Percentiles rank a stretch among this genome's conserved stretches.
These are phyloP conservation scores for Xyrauchen texanus DNA, from an alignment of 2,113 vertebrate genomes.

Conservation along the genomic window DNA sequence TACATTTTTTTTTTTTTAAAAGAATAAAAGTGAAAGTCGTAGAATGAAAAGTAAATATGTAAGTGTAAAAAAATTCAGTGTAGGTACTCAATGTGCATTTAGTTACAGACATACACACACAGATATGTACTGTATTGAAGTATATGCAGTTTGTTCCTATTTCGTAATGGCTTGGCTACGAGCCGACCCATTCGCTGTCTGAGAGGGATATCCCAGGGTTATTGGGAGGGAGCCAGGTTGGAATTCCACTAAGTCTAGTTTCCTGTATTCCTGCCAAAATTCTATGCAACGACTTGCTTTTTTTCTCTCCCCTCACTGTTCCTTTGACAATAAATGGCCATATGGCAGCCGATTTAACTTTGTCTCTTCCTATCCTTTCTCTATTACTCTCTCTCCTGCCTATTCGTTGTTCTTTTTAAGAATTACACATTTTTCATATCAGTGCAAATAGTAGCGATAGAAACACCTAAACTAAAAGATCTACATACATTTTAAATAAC, in stretches of 20 bases:
- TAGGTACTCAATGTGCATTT: background rate
- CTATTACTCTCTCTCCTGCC: too few relatives aligned
- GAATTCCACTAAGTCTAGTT: constrained; percentile 63
- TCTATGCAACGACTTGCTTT: constrained; percentile 35
- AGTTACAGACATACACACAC: constrained; percentile 19
- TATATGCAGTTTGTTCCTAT: constrained; percentile 54
- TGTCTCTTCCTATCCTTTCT: constrained; percentile 3
- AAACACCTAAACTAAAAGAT: too few relatives aligned
- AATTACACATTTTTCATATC: background rate
- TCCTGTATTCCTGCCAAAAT: constrained; percentile 61
- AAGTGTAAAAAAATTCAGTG: background rate
- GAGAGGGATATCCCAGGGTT: constrained; percentile 67
- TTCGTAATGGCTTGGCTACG: constrained; percentile 63
- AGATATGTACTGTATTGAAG: constrained; percentile 18
- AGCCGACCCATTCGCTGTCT: constrained; percentile 57
- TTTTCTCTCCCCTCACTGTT: background rate
- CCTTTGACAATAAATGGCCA: constrained; percentile 33
- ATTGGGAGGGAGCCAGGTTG: constrained; percentile 65
- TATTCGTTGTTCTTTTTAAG: background rate
- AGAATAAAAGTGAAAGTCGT: background rate
- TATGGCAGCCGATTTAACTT: background rate
- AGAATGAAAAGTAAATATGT: constrained; percentile 7
- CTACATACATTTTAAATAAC: too few relatives aligned
- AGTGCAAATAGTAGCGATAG: too few relatives aligned
- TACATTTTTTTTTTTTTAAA: too few relatives aligned